These are phyloP conservation scores for Paramormyrops kingsleyae DNA, from an alignment of 2,113 vertebrate species.

Conservation along the genomic window DNA sequence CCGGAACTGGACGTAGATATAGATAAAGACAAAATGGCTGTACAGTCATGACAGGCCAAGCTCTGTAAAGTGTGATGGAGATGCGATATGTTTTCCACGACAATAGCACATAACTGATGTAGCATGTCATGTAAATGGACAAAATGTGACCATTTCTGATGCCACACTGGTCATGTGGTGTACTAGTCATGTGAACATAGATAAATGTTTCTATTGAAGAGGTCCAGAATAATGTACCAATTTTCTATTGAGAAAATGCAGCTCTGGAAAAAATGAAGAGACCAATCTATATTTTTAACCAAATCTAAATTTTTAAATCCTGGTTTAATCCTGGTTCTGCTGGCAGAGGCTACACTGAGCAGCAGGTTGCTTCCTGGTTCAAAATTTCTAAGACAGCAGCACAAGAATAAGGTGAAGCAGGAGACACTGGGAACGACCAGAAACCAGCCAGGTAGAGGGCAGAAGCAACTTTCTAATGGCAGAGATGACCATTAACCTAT, in stretches of 20 bases:
- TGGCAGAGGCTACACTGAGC: no score
- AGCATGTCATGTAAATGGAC: neutral
- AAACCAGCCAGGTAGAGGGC: no score
- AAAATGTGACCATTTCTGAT: neutral
- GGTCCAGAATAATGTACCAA: neutral
- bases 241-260: neutral
- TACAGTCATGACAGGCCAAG: neutral
- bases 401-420: no score
- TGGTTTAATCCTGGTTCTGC: no score
- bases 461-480: no score
- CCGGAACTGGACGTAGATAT: neutral
- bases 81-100: neutral
- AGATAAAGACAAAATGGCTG: neutral
- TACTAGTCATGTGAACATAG: neutral
- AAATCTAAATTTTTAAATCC: no score
- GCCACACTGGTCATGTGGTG: neutral
- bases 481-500: no score
- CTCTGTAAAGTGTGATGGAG: neutral
- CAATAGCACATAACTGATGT: neutral
- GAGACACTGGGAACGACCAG: no score
- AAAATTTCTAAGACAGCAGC: no score
- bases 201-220: neutral
- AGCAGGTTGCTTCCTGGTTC: no score
- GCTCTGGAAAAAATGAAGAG: neutral
- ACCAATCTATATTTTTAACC: no score